Evolutionary conservation across 2,797 vertebrate genomes (phyloP).

Genomic region (Chaunax sp.): DNA sequence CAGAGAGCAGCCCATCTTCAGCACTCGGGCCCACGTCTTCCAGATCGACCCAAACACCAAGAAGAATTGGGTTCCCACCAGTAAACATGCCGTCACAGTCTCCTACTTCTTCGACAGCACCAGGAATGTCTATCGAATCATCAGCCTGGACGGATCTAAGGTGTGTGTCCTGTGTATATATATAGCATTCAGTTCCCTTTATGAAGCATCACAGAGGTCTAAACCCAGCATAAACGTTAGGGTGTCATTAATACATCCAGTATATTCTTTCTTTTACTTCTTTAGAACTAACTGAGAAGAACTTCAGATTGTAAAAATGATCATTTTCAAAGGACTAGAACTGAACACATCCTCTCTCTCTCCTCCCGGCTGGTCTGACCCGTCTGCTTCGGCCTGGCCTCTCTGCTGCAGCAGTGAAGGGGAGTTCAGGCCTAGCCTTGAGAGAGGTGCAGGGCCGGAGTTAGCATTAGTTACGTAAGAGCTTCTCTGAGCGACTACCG

Average conservation of each 20-base stretch:
- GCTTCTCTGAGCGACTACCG: slow-evolving; percentile 46
- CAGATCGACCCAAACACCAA: slow-evolving; percentile 98
- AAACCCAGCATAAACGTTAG: neutral
- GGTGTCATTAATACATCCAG: too few species aligned
- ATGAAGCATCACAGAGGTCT: neutral
- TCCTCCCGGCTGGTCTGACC: too few species aligned
- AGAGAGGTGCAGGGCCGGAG: slow-evolving; percentile 64
- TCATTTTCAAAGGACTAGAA: too few species aligned
- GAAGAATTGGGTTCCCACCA: slow-evolving; percentile 98
- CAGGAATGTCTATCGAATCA: slow-evolving; percentile 96
- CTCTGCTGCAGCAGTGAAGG: slow-evolving; percentile 16
- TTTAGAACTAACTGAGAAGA: too few species aligned
- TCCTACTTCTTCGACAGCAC: slow-evolving; percentile 99
- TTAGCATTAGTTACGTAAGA: slow-evolving; percentile 67
- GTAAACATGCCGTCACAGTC: slow-evolving; percentile 96
- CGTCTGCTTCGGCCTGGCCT: too few species aligned
- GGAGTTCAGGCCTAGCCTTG: slow-evolving; percentile 37
- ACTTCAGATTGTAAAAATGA: too few species aligned
- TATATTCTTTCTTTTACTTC: too few species aligned
- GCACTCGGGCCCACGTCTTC: slow-evolving; percentile 97
- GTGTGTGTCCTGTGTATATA: slow-evolving; percentile 70
- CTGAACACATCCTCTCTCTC: too few species aligned
- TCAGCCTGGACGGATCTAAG: slow-evolving; percentile 98
- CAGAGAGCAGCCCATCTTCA: slow-evolving; percentile 99
- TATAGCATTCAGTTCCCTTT: neutral